Percentiles rank a stretch among this genome's conserved stretches.
phyloP scores from a whole-genome alignment of 2,888 invertebrate genomes.

The Tipula lateralis region DNA sequence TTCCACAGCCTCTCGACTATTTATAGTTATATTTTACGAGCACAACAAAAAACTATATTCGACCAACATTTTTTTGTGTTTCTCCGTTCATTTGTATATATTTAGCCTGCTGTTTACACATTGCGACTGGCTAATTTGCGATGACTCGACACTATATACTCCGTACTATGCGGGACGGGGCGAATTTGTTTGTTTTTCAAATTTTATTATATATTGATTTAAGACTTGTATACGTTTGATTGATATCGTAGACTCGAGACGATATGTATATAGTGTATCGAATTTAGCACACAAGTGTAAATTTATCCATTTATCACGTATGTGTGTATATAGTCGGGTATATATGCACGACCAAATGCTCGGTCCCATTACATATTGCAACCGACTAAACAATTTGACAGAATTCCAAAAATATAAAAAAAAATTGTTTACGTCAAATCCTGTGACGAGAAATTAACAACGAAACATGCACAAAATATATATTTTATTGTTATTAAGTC shows the following conservation, averaged over 20 bases:
- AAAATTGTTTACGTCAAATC: slow-evolving; percentile 2
- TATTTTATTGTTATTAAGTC: slow-evolving; percentile 1
- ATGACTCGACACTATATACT: neutral
- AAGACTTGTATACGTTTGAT: neutral
- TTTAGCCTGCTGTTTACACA: neutral
- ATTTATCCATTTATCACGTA: neutral
- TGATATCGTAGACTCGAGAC: neutral
- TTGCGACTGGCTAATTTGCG: neutral
- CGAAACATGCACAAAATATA: slow-evolving; percentile 24
- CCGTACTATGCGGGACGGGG: too few relatives aligned
- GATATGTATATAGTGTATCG: neutral
- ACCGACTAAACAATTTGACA: neutral
- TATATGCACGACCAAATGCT: neutral
- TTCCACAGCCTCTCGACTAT: neutral
- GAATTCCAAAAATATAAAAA: neutral
- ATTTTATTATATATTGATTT: neutral
- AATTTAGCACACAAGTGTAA: neutral
- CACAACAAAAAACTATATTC: neutral
- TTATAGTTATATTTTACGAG: neutral
- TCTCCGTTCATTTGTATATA: neutral
- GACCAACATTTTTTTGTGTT: neutral
- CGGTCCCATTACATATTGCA: neutral
- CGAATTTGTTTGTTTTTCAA: neutral
- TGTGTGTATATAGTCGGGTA: neutral
- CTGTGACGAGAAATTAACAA: slow-evolving; percentile 24